A percentile compares a stretch with the other conserved stretches of the same genome.
These are phyloP conservation scores for Mus pahari DNA, from an alignment of 2,113 vertebrate genomes.

Conservation along the genomic window DNA sequence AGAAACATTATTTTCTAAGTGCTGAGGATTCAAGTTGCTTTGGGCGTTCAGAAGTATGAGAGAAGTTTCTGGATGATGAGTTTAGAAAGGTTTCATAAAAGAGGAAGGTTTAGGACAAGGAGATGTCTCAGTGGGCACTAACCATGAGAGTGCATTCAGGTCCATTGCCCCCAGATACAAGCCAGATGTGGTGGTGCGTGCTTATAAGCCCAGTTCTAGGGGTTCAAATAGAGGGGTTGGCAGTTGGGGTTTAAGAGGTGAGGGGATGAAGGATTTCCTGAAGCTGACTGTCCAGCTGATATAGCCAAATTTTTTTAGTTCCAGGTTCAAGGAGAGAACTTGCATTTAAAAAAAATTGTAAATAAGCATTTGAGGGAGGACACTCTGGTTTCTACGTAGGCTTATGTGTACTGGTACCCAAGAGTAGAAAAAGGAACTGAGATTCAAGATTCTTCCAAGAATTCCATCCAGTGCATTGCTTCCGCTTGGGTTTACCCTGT, in stretches of 20 bases:
- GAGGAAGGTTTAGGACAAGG: neutral
- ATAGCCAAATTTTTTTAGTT: neutral
- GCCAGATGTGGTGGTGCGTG: neutral
- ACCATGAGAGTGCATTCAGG: neutral
- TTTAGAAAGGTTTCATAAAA: neutral
- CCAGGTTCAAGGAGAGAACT: neutral
- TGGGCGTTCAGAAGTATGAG: neutral
- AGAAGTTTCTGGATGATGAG: neutral
- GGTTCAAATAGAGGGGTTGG: neutral
- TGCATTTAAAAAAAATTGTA: neutral
- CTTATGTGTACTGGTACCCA: neutral
- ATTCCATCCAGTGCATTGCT: neutral
- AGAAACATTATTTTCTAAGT: slow-evolving; percentile 47
- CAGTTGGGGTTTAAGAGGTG: neutral
- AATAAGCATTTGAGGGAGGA: neutral
- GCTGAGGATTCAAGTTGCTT: neutral
- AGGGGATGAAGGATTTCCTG: neutral
- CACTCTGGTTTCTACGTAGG: neutral
- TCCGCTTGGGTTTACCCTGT: neutral
- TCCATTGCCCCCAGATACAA: too few relatives aligned
- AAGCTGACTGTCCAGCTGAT: neutral
- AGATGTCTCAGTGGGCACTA: neutral
- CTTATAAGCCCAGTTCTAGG: neutral
- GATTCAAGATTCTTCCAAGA: neutral
- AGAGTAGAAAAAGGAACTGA: neutral